Evolutionary conservation across 2,888 invertebrate genomes (phyloP), one percentile per base, ranked within the genome.

Genomic region (Pandemis cinnamomeana): DNA sequence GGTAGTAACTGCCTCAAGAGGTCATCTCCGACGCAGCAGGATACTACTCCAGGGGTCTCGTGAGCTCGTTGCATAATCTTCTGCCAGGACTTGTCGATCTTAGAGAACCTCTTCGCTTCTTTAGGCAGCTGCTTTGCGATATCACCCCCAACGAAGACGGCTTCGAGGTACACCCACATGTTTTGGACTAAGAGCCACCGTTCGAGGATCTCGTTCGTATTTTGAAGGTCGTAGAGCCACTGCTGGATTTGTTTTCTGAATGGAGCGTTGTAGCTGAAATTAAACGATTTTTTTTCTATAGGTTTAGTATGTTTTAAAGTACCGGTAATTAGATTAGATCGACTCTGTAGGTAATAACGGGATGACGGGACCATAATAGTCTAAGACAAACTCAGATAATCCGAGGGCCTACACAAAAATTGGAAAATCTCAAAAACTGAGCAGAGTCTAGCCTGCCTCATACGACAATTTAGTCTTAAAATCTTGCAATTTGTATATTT

Each of bases 61-160:
- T 99, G 99, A 0, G 99, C 99, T 75, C 99, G 94, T 89, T 98
- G 98, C 98, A 98, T 98, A 69, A 99, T 99, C 89, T 99, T 99
- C 89, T 99, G 98, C 99, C 99, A 99, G 0, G 99, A 98, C 87
- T 99, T 99, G 90, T 99, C 99, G 76, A 99, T 99, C 94, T 98
- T 99, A 48, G 98, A 97, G 90, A 99, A 99, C 78, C 98, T 95
- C 87, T 98, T 98, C 0, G 98, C 98, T 91, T 98, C 98, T 86
- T 98, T 98, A 0, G 99, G 99, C 67, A 99, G 91, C 86, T 99
- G 99, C 84, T 99, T 99, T n/a, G 99, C 99, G 81, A 99, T 99
- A 86, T 99, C 99, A 71, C 99, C 99, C 2, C 99, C 99, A 0
- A 99, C 99, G 89, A 99, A 99, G 0, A 99, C 99, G 0, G 99